These are phyloP conservation scores for Schizotus pectinicornis DNA, from an alignment of 2,888 invertebrate genomes.

Conservation along the genomic window DNA sequence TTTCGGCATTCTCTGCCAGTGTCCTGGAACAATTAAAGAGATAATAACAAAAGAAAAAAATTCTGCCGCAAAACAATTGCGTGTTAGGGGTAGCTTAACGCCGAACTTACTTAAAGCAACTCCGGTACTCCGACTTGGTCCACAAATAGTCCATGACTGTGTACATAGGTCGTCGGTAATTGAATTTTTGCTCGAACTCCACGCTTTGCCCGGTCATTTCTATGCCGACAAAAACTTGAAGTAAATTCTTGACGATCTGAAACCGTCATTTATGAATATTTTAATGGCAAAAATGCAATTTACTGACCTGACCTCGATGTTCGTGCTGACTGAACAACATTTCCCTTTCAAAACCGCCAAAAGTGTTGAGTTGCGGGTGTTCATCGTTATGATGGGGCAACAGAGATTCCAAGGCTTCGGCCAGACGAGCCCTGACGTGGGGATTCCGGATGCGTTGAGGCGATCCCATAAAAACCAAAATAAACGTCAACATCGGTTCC, in stretches of 20 bases:
- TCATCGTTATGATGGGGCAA: conserved; percentile 75
- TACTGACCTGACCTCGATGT: conserved; percentile 67
- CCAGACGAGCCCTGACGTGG: conserved; percentile 87
- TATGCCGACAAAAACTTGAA: conserved; percentile 95
- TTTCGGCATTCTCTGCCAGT: conserved; percentile 80
- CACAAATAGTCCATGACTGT: conserved; percentile 90
- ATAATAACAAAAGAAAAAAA: neutral
- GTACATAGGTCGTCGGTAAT: conserved; percentile 95
- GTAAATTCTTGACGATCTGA: conserved; percentile 77
- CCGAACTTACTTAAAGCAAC: conserved; percentile 72
- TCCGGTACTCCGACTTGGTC: conserved; percentile 78
- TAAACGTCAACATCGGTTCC: conserved; percentile 75
- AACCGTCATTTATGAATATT: neutral
- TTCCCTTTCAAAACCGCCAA: conserved; percentile 68
- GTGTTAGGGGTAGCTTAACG: no score
- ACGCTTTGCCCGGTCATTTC: conserved; percentile 97
- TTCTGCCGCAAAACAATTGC: no score
- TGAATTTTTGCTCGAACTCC: conserved; percentile 96
- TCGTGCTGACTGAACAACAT: conserved; percentile 80
- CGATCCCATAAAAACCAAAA: conserved; percentile 89
- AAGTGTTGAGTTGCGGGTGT: conserved; percentile 50
- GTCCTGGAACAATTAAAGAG: conserved; percentile 59
- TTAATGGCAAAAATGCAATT: neutral
- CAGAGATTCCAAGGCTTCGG: conserved; percentile 87
- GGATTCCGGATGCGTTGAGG: conserved; percentile 80